Percentiles rank a stretch among this genome's conserved stretches.
phyloP scores from a whole-genome alignment of 2,888 invertebrate species.

The Yponomeuta plumbellus region DNA sequence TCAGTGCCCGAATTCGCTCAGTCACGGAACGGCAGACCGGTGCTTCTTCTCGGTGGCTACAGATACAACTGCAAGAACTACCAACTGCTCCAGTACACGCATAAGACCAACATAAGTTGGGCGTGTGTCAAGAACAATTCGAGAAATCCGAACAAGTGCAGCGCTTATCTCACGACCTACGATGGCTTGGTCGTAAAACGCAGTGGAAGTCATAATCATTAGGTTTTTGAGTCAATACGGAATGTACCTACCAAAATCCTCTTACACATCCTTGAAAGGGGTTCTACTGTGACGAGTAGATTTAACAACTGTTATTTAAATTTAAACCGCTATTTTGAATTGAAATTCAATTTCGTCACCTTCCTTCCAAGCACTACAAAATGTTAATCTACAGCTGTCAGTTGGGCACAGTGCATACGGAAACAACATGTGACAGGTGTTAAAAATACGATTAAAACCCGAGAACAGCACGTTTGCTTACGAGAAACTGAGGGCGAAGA shows the following conservation, averaged over 20 bases:
- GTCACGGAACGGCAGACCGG: not conserved
- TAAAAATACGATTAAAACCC: no score
- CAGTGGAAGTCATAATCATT: constrained; percentile 1
- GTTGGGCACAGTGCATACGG: no score
- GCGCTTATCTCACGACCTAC: not conserved
- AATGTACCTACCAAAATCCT: not conserved
- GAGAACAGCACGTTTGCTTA: no score
- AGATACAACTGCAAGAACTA: not conserved
- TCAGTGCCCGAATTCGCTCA: not conserved
- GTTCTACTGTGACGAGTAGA: no score
- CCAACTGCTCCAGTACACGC: not conserved
- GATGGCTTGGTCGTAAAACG: not conserved
- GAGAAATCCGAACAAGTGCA: constrained; percentile 5
- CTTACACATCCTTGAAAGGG: not conserved
- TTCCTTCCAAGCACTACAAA: no score
- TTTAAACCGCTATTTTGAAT: no score
- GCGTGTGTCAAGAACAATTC: not conserved
- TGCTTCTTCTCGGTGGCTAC: not conserved
- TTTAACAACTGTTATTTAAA: no score
- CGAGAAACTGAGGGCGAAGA: no score
- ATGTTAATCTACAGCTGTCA: no score
- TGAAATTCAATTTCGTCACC: no score
- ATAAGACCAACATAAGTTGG: not conserved
- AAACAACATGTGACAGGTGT: no score
- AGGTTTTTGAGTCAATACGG: not conserved